A percentile compares a stretch with the other conserved stretches of the same genome.
phyloP scores from a whole-genome alignment of 64 coral and sea anemone species.

The Anthopleura sola region DNA sequence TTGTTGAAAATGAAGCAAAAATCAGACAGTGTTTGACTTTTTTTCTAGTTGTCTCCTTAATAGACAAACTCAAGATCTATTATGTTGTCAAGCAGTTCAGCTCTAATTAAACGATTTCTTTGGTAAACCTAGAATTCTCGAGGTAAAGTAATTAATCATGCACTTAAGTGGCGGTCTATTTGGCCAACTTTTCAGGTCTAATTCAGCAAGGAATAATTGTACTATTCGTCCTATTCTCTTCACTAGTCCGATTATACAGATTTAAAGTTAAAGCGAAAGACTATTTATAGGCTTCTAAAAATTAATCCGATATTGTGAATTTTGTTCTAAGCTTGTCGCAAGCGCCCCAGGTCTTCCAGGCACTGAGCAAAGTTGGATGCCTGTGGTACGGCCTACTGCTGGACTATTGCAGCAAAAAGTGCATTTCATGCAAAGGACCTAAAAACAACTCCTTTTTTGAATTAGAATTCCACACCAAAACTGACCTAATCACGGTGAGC shows the following conservation, averaged over 20 bases:
- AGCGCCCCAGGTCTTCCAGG: too few relatives aligned
- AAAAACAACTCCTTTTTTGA: too few relatives aligned
- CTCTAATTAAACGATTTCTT: background rate
- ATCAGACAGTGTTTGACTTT: background rate
- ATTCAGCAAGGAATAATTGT: background rate
- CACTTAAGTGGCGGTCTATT: background rate
- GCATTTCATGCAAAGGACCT: too few relatives aligned
- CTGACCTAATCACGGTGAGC: too few relatives aligned
- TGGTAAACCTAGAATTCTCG: background rate
- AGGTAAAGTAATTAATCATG: background rate
- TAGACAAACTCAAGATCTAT: background rate
- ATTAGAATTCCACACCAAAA: too few relatives aligned
- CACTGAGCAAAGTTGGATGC: too few relatives aligned
- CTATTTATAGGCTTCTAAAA: background rate
- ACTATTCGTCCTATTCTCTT: too few relatives aligned
- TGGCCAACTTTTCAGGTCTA: background rate
- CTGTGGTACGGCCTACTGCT: too few relatives aligned
- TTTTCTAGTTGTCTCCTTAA: background rate
- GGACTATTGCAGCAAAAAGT: too few relatives aligned
- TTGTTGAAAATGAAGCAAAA: too few relatives aligned
- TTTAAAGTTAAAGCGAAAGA: background rate
- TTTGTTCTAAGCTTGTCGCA: too few relatives aligned
- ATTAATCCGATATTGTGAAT: background rate
- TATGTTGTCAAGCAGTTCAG: background rate
- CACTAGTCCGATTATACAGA: background rate